phyloP scores from a whole-genome alignment of 2,797 vertebrate species.

The Micromesistius poutassou region DNA sequence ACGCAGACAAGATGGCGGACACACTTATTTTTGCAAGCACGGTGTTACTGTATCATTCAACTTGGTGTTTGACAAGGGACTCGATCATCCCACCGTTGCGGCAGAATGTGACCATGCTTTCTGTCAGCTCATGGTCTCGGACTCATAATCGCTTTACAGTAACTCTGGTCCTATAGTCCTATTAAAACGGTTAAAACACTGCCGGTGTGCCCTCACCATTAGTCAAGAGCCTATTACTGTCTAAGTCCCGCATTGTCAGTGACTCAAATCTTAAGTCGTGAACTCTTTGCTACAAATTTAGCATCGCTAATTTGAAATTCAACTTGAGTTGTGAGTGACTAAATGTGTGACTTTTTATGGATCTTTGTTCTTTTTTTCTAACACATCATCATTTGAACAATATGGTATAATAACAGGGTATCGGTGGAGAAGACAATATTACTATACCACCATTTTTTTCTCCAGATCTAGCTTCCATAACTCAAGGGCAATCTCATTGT shows the following conservation, averaged over 20 bases:
- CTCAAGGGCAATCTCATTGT: background rate
- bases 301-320: background rate
- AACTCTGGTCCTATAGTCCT: slow-evolving; percentile 38
- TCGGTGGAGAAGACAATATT: background rate
- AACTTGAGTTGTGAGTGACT: background rate
- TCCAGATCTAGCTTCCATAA: background rate
- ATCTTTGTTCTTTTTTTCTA: background rate
- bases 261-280: background rate
- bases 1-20: too few species aligned
- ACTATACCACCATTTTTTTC: background rate
- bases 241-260: slow-evolving; percentile 5
- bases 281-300: background rate
- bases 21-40: too few species aligned
- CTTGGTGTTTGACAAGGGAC: slow-evolving; percentile 1
- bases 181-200: slow-evolving; percentile 39
- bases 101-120: slow-evolving; percentile 13
- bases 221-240: slow-evolving; percentile 23
- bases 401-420: background rate
- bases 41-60: background rate
- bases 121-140: slow-evolving; percentile 33
- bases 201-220: slow-evolving; percentile 39
- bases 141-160: slow-evolving; percentile 44
- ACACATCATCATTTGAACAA: background rate
- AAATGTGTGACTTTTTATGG: background rate
- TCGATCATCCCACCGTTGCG: slow-evolving; percentile 17